Evolutionary conservation across 2,113 vertebrate genomes (phyloP).

Genomic region (Enhydra lutris): DNA sequence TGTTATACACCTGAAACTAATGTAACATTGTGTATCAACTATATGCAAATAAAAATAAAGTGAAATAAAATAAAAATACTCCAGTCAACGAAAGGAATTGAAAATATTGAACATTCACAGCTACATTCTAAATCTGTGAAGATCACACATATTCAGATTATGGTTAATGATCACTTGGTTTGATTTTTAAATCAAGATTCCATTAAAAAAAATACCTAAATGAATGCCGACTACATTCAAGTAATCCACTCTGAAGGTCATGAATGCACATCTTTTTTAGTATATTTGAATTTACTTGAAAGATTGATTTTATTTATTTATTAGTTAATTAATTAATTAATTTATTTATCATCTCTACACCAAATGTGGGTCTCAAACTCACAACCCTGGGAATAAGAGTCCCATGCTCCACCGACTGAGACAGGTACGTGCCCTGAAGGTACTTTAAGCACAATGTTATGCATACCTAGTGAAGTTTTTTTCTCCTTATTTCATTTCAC

Average conservation of each 20-base stretch:
- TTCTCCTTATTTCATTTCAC: neutral
- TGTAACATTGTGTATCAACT: neutral
- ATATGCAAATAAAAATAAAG: neutral
- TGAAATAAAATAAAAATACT: neutral
- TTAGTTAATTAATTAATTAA: neutral
- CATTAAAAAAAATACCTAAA: neutral
- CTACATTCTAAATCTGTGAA: neutral
- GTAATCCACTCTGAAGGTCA: neutral
- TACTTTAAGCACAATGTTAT: neutral
- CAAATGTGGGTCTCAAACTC: neutral
- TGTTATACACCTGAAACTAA: neutral
- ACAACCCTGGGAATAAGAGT: neutral
- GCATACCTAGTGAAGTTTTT: neutral
- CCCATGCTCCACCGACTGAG: neutral
- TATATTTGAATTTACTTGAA: neutral
- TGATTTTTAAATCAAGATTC: slow-evolving; percentile 11
- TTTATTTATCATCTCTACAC: neutral
- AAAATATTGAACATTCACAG: neutral
- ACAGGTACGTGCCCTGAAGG: neutral
- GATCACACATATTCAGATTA: neutral
- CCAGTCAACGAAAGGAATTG: neutral
- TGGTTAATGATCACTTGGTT: neutral
- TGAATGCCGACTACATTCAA: neutral
- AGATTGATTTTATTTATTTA: neutral
- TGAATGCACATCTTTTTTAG: neutral